Conservation (phyloP, 2,113 vertebrate species). For the Brachyhypopomus gauderio region DNA sequence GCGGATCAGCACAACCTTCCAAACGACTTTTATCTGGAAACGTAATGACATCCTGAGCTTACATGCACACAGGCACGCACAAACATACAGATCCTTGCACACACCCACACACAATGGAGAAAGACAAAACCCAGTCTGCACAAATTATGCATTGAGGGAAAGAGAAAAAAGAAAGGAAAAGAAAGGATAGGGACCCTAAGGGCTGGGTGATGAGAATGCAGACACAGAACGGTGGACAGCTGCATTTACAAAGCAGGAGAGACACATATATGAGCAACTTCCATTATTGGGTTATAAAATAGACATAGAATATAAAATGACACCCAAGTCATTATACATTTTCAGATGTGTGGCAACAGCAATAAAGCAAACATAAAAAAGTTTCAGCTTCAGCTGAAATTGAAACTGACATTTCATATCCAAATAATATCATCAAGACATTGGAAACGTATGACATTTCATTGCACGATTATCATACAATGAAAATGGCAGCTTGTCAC, state of each 20-base stretch:
- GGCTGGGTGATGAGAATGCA: neutral
- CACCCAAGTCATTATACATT: too few relatives aligned
- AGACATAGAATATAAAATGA: too few relatives aligned
- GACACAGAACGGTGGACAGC: neutral
- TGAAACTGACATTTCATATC: neutral
- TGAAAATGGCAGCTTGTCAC: constrained; percentile 32
- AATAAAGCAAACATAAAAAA: too few relatives aligned
- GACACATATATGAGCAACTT: neutral
- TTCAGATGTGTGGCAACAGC: too few relatives aligned
- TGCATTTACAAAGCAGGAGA: neutral
- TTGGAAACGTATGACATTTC: constrained; percentile 37
- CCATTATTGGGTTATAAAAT: neutral
- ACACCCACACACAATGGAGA: neutral
- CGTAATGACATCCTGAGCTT: neutral
- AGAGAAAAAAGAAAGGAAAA: neutral
- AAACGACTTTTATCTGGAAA: constrained; percentile 11
- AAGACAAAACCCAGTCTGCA: neutral
- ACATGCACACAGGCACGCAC: neutral
- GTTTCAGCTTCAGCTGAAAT: too few relatives aligned
- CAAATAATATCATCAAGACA: constrained; percentile 44
- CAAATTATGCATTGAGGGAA: constrained; percentile 11
- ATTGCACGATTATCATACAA: constrained; percentile 10
- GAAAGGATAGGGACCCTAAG: neutral
- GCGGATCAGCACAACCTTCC: constrained; percentile 3
- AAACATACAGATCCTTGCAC: constrained; percentile 4